Base-by-base conservation (phyloP, 2,888 invertebrate species). In the Philaethria dido region DNA sequence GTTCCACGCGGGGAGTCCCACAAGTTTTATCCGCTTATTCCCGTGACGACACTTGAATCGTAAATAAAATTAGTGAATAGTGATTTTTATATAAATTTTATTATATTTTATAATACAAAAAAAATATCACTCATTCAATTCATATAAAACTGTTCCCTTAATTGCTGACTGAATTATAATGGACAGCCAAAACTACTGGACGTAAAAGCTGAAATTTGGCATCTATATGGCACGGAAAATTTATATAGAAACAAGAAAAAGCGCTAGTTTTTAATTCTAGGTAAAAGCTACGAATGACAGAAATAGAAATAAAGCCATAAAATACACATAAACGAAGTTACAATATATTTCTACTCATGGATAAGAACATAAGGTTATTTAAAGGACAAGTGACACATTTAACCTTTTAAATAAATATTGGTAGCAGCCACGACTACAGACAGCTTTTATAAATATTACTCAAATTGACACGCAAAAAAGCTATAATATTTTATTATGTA, bases 1-100 rank as follows among this genome's bases (percentile, higher is more conserved):
- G 66, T 62, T 42, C 47, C 77, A 77, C 72, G 62, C 72, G 62
- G 69, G 33, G 55, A 62, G 65, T 77, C 77, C 71, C 77, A 77
- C 77, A 76, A 70, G 72, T 72, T 72, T 75, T 72, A 74, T 47
- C 29, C 63, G 67, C 47, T 61, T 57, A 54, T 39, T 70, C 64
- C 50, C 66, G 61, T 62, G 59, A 59, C 62, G 47, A 69, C 62
- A 52, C 69, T 66, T 57, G 44, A 54, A 52, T 59, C 22, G 59
- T 62, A 66, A 66, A 62, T 66, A 57, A 48, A 66, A 66, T 66
- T 62, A 55, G 33, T 61, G 11, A 47, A 55, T 48, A 50, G 42
- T 50, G 61, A 59, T 65, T 65, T 66, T 39, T 13, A 13, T 33
- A 42, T 29, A 52, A 1, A 29, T 18, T 22, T 45, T 8, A 2